Base-by-base conservation (phyloP, 2,797 vertebrate genomes). In the Acomys russatus region DNA sequence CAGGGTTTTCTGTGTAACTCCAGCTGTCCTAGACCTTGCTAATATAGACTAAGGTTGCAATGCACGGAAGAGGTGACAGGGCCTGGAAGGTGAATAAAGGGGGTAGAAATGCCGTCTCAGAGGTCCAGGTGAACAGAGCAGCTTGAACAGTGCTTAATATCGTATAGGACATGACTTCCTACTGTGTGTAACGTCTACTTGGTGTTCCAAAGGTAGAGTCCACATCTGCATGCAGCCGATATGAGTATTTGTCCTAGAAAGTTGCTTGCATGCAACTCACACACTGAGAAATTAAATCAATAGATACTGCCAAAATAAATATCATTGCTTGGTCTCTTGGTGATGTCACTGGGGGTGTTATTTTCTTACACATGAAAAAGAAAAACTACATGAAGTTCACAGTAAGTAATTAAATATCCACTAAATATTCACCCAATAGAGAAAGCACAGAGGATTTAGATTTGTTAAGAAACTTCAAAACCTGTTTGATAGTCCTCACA, bases 351-450 rank as follows among this genome's bases (percentile, higher is more conserved):
- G 3, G 70, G 61, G 44, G 35, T 96, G 92, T 92, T 64, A 64
- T 73, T 92, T 92, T 61, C 38, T 78, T 96, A 64, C 6, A 84
- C 54, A 44, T 63, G 64, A 91, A 95, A 92, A 51, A 83, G 63
- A 86, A 73, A n/a, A 44, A 44, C 91, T 94, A 87, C 61, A 89
- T 84, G 71, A 88, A 38, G 80, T 90, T 96, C 78, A 95, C 77
- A 88, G 86, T 78, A 88, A 93, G n/a, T 61, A 89, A 76, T 88
- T 86, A 93, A 97, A 96, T 49, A 56, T 54, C 80, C 93, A 77
- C 66, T 95, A 93, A 86, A 64, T 87, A 61, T 56, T 91, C 38
- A 73, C 30, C 20, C 33, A 6, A 15, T 51, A 77, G 18, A 90
- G 38, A 14, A 63, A 92, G 78, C 25, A 64, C 63, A 82, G 85